Base-by-base conservation (phyloP, 2,888 invertebrate species). In the Hyppa rectilinea region DNA sequence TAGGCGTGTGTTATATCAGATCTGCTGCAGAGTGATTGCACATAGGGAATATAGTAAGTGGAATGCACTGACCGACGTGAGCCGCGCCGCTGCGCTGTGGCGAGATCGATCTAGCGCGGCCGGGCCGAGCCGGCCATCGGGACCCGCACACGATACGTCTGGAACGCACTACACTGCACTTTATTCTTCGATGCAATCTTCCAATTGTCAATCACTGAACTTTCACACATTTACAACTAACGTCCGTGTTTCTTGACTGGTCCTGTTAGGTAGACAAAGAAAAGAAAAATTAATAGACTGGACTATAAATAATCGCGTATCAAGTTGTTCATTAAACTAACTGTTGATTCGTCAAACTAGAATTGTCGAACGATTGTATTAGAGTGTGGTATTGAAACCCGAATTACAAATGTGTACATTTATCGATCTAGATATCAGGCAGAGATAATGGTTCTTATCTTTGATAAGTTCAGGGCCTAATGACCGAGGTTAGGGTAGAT, bases 61-160 rank as follows among this genome's bases (percentile, higher is more conserved):
- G 71, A 69, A 82, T 89, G 89, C 89, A 93, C 93, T 93, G 87
- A 93, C 93, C 84, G 84, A 90, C 75, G 87, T 86, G 85, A 88
- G 85, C 80, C 84, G 88, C 90, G 90, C 90, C 89, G 91, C 84
- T 85, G 87, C 89, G 91, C 84, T 85, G 87, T 77, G 87, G 88
- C 90, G 88, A 91, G 92, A 93, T 94, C 94, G 94, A 95, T 95
- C 88, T 92, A 95, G 94, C 93, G 88, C 85, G 85, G 87, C 88
- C 89, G 90, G 87, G 87, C 86, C 73, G 85, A 76, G 86, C 90
- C 91, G 89, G 88, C 92, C 92, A 91, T 92, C 82, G 84, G 87
- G 82, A 79, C 83, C 80, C 69, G 75, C 78, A 62, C 82, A 81
- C 81, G 84, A 63, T 79, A 74, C 71, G 60, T 67, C 72, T 79